Percentiles rank a stretch among this genome's conserved stretches.
Evolutionary conservation across 2,797 vertebrate genomes (phyloP).

Genomic region (Protonibea diacanthus): DNA sequence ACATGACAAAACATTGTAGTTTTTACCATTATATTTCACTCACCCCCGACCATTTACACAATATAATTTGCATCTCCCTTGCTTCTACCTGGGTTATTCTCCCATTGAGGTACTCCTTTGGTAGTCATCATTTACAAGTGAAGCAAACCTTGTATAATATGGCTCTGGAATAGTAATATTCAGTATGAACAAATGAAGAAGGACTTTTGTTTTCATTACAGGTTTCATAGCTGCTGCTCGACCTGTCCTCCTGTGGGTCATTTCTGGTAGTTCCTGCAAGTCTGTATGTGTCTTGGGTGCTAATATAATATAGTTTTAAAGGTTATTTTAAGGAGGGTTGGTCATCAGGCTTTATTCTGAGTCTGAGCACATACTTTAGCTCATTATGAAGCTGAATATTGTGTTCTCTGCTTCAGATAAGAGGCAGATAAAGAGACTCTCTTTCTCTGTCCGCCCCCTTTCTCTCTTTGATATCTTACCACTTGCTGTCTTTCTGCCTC

Average conservation of each 20-base stretch:
- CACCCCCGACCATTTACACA: background rate
- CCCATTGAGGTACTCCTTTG: constrained; percentile 2
- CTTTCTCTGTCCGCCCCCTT: constrained; percentile 16
- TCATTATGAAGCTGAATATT: constrained; percentile 48
- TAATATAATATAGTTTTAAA: constrained; percentile 2
- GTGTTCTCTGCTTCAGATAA: constrained; percentile 27
- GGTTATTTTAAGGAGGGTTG: background rate
- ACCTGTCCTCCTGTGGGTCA: constrained; percentile 3
- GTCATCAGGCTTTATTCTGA: constrained; percentile 26
- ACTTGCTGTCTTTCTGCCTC: constrained; percentile 4
- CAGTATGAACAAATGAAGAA: constrained; percentile 1
- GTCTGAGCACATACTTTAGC: constrained; percentile 30
- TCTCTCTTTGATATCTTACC: constrained; percentile 28
- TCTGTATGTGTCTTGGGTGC: background rate
- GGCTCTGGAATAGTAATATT: constrained; percentile 15
- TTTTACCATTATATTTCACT: background rate
- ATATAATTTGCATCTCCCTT: constrained; percentile 17
- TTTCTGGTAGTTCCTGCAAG: background rate
- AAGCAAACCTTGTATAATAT: background rate
- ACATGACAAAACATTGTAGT: background rate
- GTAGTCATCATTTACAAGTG: constrained; percentile 1
- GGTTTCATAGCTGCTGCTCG: background rate
- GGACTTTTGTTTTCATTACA: constrained; percentile 28
- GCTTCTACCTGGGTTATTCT: constrained; percentile 4
- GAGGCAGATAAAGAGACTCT: constrained; percentile 33